Evolutionary conservation across 1,140 invertebrate genomes (phyloP).

Genomic region (Drosophila funebris): DNA sequence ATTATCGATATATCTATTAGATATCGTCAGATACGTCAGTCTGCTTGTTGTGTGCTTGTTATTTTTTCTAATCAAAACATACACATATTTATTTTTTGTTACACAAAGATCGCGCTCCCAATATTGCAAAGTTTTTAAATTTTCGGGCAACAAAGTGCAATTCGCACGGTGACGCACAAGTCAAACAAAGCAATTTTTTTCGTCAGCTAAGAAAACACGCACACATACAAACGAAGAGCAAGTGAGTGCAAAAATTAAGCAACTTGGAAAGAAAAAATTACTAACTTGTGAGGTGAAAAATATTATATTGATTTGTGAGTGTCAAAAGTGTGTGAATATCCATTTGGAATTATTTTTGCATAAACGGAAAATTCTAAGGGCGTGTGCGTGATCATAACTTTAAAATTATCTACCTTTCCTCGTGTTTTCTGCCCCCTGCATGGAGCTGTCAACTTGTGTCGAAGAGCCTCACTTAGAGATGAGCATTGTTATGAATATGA

Average conservation of each 20-base stretch:
- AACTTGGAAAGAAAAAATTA: constrained; percentile 18
- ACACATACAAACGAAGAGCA: constrained; percentile 22
- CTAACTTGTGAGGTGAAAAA: constrained; percentile 48
- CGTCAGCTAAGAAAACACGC: constrained; percentile 11
- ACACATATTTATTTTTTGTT: constrained; percentile 31
- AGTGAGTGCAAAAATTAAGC: constrained; percentile 43
- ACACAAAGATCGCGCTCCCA: constrained; percentile 15
- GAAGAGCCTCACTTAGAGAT: constrained; percentile 18
- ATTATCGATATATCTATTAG: constrained; percentile 31
- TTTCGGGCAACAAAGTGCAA: constrained; percentile 9
- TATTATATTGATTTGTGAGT: constrained; percentile 29
- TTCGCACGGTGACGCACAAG: constrained; percentile 38
- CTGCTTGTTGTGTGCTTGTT: constrained; percentile 40
- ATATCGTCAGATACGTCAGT: constrained; percentile 20
- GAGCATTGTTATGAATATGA: constrained; percentile 3
- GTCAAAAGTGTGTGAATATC: constrained; percentile 17
- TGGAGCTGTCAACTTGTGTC: constrained; percentile 24
- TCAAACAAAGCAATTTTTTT: constrained; percentile 45
- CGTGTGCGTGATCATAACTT: constrained; percentile 34
- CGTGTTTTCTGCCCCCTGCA: constrained; percentile 43
- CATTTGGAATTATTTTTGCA: constrained; percentile 6
- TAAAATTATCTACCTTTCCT: constrained; percentile 36
- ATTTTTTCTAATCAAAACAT: constrained; percentile 51
- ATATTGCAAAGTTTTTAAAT: constrained; percentile 24
- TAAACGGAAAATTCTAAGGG: constrained; percentile 13